These are phyloP conservation scores for Hippocampus kuda DNA, from an alignment of 2,797 vertebrate genomes.

Conservation along the genomic window DNA sequence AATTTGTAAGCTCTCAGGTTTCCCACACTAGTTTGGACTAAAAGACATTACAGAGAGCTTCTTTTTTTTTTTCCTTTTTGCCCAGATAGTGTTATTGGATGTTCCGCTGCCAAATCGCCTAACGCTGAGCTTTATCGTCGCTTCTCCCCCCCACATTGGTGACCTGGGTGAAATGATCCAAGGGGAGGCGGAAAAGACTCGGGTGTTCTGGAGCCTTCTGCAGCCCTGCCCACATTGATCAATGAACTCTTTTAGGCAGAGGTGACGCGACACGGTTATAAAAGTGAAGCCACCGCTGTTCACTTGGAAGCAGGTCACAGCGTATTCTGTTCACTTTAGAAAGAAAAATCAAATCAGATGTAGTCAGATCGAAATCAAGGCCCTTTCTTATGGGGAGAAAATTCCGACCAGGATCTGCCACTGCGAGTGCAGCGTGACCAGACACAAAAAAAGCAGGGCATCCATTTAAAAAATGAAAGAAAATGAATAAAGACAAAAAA, in stretches of 20 bases:
- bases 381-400: neutral
- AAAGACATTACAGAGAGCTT: neutral
- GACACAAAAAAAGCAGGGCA: neutral
- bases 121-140: neutral
- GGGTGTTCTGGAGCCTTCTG: constrained; percentile 30
- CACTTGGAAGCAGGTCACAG: neutral
- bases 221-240: neutral
- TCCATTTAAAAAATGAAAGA: too few species aligned
- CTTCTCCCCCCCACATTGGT: neutral
- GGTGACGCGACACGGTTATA: neutral
- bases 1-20: neutral
- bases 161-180: constrained; percentile 29
- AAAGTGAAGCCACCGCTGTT: neutral
- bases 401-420: neutral
- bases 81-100: neutral
- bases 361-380: too few species aligned
- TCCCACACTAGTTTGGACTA: neutral
- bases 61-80: too few species aligned
- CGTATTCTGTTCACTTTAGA: neutral
- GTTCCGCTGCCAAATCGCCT: neutral
- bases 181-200: constrained; percentile 19
- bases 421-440: too few species aligned
- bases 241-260: neutral
- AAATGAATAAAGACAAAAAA: too few species aligned
- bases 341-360: too few species aligned